These are phyloP conservation scores for Channa argus DNA, from an alignment of 2,113 vertebrate genomes.

Conservation along the genomic window DNA sequence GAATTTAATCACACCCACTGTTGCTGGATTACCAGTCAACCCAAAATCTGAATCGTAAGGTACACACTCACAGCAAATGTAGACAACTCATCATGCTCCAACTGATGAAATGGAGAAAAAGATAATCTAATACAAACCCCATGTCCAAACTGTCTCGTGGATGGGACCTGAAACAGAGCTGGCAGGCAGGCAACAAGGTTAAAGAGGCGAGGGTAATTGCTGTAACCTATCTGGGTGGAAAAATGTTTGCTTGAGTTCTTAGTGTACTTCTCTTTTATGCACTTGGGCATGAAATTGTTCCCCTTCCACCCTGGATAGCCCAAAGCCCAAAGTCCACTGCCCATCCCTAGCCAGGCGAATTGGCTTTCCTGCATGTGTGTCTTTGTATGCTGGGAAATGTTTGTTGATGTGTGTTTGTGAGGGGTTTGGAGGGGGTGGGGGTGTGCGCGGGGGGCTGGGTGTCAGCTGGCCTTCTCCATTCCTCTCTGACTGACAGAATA, in stretches of 20 bases:
- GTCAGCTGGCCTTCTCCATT: constrained; percentile 61
- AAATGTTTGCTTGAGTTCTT: constrained; percentile 75
- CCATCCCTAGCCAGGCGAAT: constrained; percentile 40
- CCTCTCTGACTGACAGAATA: constrained; percentile 55
- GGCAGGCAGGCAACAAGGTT: constrained; percentile 62
- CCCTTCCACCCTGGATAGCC: constrained; percentile 66
- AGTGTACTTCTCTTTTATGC: constrained; percentile 71
- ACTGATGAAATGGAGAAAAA: constrained; percentile 75
- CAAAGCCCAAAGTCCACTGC: constrained; percentile 46
- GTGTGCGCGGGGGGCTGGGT: constrained; percentile 32
- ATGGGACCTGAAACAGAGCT: constrained; percentile 64
- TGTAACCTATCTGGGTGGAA: constrained; percentile 78
- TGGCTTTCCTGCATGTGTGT: constrained; percentile 46
- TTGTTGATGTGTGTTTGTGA: constrained; percentile 35
- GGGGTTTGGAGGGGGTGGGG: not conserved
- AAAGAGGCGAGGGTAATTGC: constrained; percentile 79
- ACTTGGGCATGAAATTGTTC: constrained; percentile 77
- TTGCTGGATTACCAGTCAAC: constrained; percentile 12
- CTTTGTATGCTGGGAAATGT: constrained; percentile 19
- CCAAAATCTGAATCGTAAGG: constrained; percentile 1
- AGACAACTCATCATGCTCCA: not conserved
- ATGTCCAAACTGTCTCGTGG: constrained; percentile 5
- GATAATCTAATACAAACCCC: constrained; percentile 31
- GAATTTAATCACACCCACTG: constrained; percentile 42
- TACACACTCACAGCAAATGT: not conserved